Conservation (phyloP, 2,797 vertebrate species). For the Pseudochirops cupreus region DNA sequence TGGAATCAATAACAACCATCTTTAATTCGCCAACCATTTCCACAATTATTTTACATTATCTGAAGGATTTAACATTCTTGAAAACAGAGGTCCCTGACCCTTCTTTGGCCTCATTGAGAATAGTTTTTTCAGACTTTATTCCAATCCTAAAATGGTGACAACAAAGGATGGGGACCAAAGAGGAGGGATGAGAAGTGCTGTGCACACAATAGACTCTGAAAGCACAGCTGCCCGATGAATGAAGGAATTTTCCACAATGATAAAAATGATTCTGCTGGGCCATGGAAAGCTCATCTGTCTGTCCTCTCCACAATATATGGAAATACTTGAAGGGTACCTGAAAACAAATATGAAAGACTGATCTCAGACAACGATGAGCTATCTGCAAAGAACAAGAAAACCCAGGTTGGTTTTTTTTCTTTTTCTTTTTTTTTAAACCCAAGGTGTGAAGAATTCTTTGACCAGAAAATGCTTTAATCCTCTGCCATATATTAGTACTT, state of each 20-base stretch:
- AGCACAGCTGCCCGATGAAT: neutral
- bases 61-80: slow-evolving; percentile 71
- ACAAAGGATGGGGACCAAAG: slow-evolving; percentile 52
- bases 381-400: neutral
- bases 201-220: neutral
- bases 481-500: neutral
- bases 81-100: slow-evolving; percentile 66
- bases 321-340: neutral
- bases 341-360: neutral
- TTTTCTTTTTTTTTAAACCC: neutral
- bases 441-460: neutral
- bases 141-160: slow-evolving; percentile 39
- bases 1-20: slow-evolving; percentile 88
- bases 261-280: neutral
- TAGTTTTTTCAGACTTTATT: slow-evolving; percentile 46
- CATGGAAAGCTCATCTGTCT: neutral
- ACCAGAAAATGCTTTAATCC: neutral
- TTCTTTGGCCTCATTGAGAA: slow-evolving; percentile 59
- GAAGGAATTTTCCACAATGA: neutral
- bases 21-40: slow-evolving; percentile 86
- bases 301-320: neutral
- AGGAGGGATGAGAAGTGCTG: neutral
- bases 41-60: slow-evolving; percentile 81
- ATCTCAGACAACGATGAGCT: neutral
- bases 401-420: neutral